Evolutionary conservation across 2,113 vertebrate species (phyloP), one percentile per base, ranked within the genome.

Genomic region (Syngnathoides biaculeatus): DNA sequence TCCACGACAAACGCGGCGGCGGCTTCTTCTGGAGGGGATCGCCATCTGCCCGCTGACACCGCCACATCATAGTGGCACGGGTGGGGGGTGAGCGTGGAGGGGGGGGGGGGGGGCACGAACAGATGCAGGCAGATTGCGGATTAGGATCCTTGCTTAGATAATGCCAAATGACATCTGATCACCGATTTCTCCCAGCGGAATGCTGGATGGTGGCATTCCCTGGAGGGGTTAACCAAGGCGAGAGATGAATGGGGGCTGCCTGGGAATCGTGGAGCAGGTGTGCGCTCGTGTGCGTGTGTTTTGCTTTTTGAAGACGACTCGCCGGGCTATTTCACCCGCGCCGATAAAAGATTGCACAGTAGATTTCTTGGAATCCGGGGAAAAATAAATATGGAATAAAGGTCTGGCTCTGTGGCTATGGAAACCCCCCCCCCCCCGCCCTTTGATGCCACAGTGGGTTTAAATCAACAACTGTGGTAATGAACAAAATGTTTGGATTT

Each of bases 91-190:
- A 17, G 38, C 5, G 61, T 61, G 65, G 8, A 73, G 73, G 71
- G 64, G 70, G 71, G 74, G 73, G 79, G 75, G 74, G 69, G 19
- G 64, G 80, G 65, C 76, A 67, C 73, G n/a, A 88, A 89, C 90
- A 91, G 89, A 90, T 89, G 89, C 89, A 72, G 85, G 89, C 79
- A 84, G 86, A 87, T 87, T 87, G 89, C 78, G 89, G 86, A 90
- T 91, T 89, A 89, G 84, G 80, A 84, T 72, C 80, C 87, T 88
- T 84, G 84, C 84, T 88, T 85, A 87, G 86, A 92, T 91, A 88
- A 91, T 85, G 83, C 84, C 87, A 89, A 88, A 91, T 84, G 85
- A 89, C 88, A 89, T 90, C 86, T 91, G 90, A 92, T 90, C 87
- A 81, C 55, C 68, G 89, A 90, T 85, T 84, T 85, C 73, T 89